These are phyloP conservation scores for Lacanobia wlatinum DNA, from an alignment of 2,888 invertebrate genomes.

Conservation along the genomic window DNA sequence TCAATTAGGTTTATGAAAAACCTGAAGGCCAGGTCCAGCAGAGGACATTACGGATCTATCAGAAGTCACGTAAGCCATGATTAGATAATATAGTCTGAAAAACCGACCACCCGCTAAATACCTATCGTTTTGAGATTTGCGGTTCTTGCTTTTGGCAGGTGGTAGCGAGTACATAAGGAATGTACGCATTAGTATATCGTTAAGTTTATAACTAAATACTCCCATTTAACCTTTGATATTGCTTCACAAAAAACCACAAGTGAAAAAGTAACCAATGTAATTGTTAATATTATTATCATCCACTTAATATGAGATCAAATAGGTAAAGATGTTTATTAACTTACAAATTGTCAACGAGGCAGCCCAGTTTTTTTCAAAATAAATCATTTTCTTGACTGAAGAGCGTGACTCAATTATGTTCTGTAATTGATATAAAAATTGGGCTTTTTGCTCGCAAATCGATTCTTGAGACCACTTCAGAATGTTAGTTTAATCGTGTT, in stretches of 20 bases:
- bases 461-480: constrained; percentile 8
- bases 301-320: constrained; percentile 1
- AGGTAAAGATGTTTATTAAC: neutral
- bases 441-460: constrained; percentile 10
- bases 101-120: constrained; percentile 27
- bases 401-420: constrained; percentile 35
- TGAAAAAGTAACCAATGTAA: neutral
- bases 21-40: neutral
- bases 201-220: constrained; percentile 37
- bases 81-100: neutral
- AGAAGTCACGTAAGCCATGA: constrained; percentile 8
- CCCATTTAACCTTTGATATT: constrained; percentile 11
- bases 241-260: neutral
- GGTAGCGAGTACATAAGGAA: constrained; percentile 15
- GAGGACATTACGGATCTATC: neutral
- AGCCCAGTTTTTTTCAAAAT: constrained; percentile 34
- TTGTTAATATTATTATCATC: neutral
- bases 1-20: neutral
- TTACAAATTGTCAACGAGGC: neutral
- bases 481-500: neutral
- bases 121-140: neutral
- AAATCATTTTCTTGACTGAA: constrained; percentile 40
- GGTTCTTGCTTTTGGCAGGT: constrained; percentile 17
- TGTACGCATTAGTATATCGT: constrained; percentile 21
- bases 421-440: constrained; percentile 41